Base-by-base conservation (phyloP, 2,113 vertebrate species). In the Aptenodytes patagonicus region DNA sequence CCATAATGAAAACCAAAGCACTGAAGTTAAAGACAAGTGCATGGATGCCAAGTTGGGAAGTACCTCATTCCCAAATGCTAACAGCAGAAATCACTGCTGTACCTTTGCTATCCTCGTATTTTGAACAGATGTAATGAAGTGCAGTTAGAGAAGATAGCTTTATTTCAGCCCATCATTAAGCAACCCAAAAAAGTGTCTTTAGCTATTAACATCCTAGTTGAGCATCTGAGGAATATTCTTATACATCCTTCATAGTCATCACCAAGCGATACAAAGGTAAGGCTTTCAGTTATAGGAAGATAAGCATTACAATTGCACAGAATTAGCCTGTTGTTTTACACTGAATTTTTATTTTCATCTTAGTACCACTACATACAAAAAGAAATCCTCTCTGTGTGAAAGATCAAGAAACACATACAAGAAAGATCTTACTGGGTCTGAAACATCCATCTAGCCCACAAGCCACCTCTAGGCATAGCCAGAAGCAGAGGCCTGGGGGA, bases 261-360 rank as follows among this genome's bases (percentile, higher is more conserved):
- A 57, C 9, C 20, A 70, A 62, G 62, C 0, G 0, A 21, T 31
- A 75, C 0, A 4, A 70, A 44, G 40, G 36, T 15, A 71, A n/a
- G 18, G 40, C 16, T 62, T 93, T 78, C 71, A 86, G 32, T 75
- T 78, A 62, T 52, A 71, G 6, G 46, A 55, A 78, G 26, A 52
- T 12, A 47, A 86, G 31, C 61, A 71, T 3, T 44, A 76, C 26
- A 78, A 34, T 34, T 5, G 3, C 58, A 90, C 29, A 28, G 2
- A 10, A 44, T 58, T 25, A 57, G 26, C 24, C 32, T 62, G 13
- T 19, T 71, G 10, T 6, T 66, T 80, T 61, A 61, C 13, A 47
- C 7, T 60, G 21, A 1, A 7, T 47, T 60, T 68, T 44, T 29
- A 66, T 49, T 83, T 90, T 85, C 38, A 46, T 46, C 42, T 83